A percentile compares a stretch with the other conserved stretches of the same genome.
These are phyloP conservation scores for Gymnoscopelus braueri DNA, from an alignment of 2,797 vertebrate genomes.

Conservation along the genomic window DNA sequence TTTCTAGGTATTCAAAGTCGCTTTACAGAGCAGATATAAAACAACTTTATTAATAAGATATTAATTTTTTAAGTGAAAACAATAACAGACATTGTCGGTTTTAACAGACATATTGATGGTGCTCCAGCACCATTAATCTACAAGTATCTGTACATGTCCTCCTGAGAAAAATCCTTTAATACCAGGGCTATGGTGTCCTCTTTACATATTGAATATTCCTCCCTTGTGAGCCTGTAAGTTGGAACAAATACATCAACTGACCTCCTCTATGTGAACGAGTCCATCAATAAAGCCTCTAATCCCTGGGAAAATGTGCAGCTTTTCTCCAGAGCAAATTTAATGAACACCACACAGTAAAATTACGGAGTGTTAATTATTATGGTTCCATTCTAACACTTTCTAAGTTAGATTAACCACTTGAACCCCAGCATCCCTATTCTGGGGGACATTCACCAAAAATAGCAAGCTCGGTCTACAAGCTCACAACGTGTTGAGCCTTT, in stretches of 20 bases:
- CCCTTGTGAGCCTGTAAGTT: constrained; percentile 27
- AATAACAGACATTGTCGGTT: too few relatives aligned
- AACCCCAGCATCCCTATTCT: too few relatives aligned
- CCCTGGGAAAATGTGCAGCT: constrained; percentile 12
- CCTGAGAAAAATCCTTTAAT: constrained; percentile 44
- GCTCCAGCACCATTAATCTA: constrained; percentile 48
- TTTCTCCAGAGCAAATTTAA: constrained; percentile 6
- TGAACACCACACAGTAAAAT: neutral
- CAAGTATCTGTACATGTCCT: constrained; percentile 42
- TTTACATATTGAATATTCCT: constrained; percentile 52
- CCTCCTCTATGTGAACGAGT: constrained; percentile 36
- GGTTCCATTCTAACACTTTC: too few relatives aligned
- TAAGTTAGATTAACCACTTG: too few relatives aligned
- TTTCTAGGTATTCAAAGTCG: too few relatives aligned
- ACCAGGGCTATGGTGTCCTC: constrained; percentile 1
- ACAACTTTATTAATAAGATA: too few relatives aligned
- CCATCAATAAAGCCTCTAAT: constrained; percentile 18
- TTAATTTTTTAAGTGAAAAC: too few relatives aligned
- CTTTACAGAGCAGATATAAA: too few relatives aligned
- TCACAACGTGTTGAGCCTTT: too few relatives aligned
- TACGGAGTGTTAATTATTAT: too few relatives aligned
- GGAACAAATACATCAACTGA: constrained; percentile 35
- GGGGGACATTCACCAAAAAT: too few relatives aligned
- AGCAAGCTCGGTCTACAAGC: too few relatives aligned
- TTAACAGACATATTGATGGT: constrained; percentile 45